phyloP scores from a whole-genome alignment of 2,797 vertebrate genomes.

The Argentina silus region DNA sequence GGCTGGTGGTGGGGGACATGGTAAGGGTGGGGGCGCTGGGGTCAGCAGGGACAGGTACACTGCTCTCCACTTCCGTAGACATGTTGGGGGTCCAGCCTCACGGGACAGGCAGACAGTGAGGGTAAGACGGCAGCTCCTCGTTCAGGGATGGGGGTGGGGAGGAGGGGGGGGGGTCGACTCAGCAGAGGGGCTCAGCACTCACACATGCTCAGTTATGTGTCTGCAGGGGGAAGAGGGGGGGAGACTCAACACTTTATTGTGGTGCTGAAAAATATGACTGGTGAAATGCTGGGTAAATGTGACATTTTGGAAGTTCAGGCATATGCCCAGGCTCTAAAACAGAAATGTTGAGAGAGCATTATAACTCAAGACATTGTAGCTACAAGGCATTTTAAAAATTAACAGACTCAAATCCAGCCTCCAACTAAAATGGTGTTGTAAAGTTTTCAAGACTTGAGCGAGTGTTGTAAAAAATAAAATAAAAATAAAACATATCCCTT shows the following conservation, averaged over 20 bases:
- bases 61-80: conserved; percentile 85
- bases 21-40: conserved; percentile 24
- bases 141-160: conserved; percentile 32
- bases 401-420: neutral
- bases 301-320: neutral
- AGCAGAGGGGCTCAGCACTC: conserved; percentile 67
- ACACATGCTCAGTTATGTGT: conserved; percentile 67
- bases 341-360: neutral
- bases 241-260: neutral
- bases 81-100: conserved; percentile 73
- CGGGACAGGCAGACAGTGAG: conserved; percentile 38
- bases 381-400: neutral
- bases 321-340: neutral
- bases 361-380: no score
- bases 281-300: no score
- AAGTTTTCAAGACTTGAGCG: conserved; percentile 11
- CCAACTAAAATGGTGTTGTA: neutral
- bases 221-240: conserved; percentile 46
- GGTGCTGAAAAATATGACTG: neutral
- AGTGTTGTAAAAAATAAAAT: conserved; percentile 30
- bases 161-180: conserved; percentile 46
- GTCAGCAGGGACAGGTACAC: conserved; percentile 69
- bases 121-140: conserved; percentile 50
- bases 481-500: conserved; percentile 5
- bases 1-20: conserved; percentile 28